A percentile compares a stretch with the other conserved stretches of the same genome.
Conservation (phyloP, 2,888 invertebrate genomes). For the Cheilosia variabilis region DNA sequence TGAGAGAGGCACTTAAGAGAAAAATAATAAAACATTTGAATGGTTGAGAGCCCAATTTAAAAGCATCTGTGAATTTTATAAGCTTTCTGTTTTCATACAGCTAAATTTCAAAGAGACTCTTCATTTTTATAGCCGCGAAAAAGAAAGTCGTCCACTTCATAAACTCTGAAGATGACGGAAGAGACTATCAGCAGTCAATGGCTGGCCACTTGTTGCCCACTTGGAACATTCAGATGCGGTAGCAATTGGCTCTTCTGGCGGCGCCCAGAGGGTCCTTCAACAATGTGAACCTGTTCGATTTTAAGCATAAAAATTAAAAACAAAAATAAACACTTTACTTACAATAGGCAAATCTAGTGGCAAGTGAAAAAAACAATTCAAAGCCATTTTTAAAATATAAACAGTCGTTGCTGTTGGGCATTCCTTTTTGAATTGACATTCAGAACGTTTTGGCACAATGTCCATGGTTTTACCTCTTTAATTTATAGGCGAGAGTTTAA, state of each 20-base stretch:
- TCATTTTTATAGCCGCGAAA: constrained; percentile 3
- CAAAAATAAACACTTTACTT: too few relatives aligned
- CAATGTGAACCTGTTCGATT: constrained; percentile 17
- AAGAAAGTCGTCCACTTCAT: constrained; percentile 35
- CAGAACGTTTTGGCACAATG: too few relatives aligned
- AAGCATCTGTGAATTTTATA: background rate
- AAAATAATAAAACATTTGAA: background rate
- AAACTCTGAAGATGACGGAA: constrained; percentile 33
- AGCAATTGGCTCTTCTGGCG: constrained; percentile 39
- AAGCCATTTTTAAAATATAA: too few relatives aligned
- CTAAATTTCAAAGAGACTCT: constrained; percentile 3
- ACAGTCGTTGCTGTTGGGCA: too few relatives aligned
- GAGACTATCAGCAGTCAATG: constrained; percentile 42
- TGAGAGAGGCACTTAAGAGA: background rate
- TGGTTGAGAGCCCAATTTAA: too few relatives aligned
- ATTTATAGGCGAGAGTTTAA: too few relatives aligned
- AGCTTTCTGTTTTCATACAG: constrained; percentile 19
- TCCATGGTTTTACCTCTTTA: too few relatives aligned
- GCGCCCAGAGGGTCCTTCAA: constrained; percentile 5
- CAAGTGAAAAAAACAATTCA: background rate
- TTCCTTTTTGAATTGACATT: too few relatives aligned
- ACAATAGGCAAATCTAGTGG: background rate
- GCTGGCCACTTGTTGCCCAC: constrained; percentile 36
- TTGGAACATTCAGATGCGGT: constrained; percentile 38
- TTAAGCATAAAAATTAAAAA: background rate